Conservation (phyloP, 1,140 invertebrate species). For the Bombus superbus region DNA sequence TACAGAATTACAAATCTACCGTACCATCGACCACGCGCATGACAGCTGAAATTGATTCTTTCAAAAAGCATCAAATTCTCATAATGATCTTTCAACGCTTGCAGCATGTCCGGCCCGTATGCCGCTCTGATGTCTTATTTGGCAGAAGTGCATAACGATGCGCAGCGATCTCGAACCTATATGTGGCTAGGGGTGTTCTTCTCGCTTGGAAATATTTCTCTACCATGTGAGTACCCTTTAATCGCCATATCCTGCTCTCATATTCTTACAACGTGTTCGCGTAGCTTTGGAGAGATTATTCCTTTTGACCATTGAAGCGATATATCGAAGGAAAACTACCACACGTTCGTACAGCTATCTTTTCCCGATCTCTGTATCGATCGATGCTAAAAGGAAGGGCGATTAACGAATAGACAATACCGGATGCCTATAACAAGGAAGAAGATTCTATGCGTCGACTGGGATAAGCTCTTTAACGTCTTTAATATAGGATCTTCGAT, state of each 20-base stretch:
- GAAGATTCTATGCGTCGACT: too few species aligned
- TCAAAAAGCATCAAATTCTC: background rate
- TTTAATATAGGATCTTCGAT: background rate
- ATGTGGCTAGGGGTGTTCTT: slow-evolving; percentile 86
- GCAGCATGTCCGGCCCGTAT: slow-evolving; percentile 89
- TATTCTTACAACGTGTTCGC: background rate
- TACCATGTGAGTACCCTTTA: slow-evolving; percentile 74
- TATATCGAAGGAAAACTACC: background rate
- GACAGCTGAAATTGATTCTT: background rate
- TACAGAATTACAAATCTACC: background rate
- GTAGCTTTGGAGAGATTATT: background rate
- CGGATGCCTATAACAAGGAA: background rate
- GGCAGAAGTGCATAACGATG: slow-evolving; percentile 87
- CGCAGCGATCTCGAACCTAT: slow-evolving; percentile 86
- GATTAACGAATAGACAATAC: background rate
- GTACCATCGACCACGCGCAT: background rate
- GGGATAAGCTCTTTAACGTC: too few species aligned
- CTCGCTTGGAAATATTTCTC: slow-evolving; percentile 75
- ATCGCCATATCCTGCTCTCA: background rate
- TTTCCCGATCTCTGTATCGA: background rate
- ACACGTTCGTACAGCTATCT: background rate
- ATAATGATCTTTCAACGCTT: slow-evolving; percentile 19
- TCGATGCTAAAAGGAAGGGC: background rate
- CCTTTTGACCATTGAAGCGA: background rate
- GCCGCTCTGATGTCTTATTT: slow-evolving; percentile 89